Percentiles rank a stretch among this genome's conserved stretches.
Evolutionary conservation across 2,797 vertebrate species (phyloP).

Genomic region (Alexandromys oeconomus): DNA sequence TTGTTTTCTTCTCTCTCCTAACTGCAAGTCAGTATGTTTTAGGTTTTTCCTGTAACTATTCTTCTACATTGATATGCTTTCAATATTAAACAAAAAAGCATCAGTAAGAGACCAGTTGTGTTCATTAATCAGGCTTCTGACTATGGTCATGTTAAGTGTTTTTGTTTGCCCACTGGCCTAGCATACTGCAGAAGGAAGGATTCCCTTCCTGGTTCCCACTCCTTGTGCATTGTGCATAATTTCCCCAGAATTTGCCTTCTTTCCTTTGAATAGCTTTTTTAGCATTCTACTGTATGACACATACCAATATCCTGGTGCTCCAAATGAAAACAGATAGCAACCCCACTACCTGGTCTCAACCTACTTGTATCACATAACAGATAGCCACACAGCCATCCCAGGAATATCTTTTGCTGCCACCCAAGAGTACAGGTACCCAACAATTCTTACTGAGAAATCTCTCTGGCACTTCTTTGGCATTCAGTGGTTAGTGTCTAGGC

Average conservation of each 20-base stretch:
- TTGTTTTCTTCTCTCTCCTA: constrained; percentile 18
- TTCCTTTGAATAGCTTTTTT: not conserved
- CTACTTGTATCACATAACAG: not conserved
- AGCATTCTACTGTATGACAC: not conserved
- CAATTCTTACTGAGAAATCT: not conserved
- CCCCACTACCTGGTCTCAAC: not conserved
- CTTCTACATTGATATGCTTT: not conserved
- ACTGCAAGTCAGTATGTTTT: constrained; percentile 28
- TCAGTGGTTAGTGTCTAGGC: not conserved
- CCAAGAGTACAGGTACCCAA: not conserved
- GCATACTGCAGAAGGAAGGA: not conserved
- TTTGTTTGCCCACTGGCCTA: not conserved
- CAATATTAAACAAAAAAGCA: constrained; percentile 13
- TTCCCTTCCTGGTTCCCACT: not conserved
- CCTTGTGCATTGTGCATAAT: not conserved
- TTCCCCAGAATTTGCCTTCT: not conserved
- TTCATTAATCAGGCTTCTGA: not conserved
- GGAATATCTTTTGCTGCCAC: not conserved
- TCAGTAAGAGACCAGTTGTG: constrained; percentile 1
- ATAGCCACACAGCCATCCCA: not conserved
- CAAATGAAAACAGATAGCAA: not conserved
- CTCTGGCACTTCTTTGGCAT: not conserved
- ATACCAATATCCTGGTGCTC: not conserved
- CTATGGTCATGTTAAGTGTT: not conserved
- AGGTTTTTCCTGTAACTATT: not conserved